Evolutionary conservation across 1,140 invertebrate species (phyloP).

Genomic region (Ceratina australensis): DNA sequence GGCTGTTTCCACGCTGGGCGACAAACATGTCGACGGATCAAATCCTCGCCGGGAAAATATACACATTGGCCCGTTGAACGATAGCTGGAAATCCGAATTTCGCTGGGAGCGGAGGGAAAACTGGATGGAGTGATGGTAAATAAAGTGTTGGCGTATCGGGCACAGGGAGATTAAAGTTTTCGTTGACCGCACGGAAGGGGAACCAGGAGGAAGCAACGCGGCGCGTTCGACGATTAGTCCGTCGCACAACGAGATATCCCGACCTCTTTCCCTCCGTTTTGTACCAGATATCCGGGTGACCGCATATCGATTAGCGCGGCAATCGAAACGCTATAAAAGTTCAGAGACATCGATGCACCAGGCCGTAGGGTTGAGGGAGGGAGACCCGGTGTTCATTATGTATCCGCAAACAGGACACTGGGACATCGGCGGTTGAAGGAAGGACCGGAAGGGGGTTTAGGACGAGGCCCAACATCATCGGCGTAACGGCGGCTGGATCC

Average conservation of each 20-base stretch:
- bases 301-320: constrained; percentile 49
- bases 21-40: no score
- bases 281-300: constrained; percentile 30
- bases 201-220: neutral
- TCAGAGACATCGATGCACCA: constrained; percentile 36
- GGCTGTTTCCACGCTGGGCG: no score
- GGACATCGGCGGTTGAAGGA: constrained; percentile 30
- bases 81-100: no score
- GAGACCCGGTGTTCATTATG: constrained; percentile 67
- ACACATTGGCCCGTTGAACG: no score
- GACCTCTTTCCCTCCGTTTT: neutral
- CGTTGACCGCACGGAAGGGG: neutral
- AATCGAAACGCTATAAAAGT: constrained; percentile 59
- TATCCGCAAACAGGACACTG: constrained; percentile 58
- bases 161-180: constrained; percentile 1
- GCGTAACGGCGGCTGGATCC: constrained; percentile 42
- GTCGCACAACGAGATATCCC: constrained; percentile 11
- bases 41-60: no score
- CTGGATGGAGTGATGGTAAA: neutral
- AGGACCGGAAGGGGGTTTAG: constrained; percentile 1
- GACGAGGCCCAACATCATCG: constrained; percentile 30
- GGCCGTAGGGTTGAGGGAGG: constrained; percentile 8
- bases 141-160: neutral
- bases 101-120: neutral
- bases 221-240: neutral